Percentiles rank a stretch among this genome's conserved stretches.
Conservation (phyloP, 2,113 vertebrate species). For the Zeus faber region DNA sequence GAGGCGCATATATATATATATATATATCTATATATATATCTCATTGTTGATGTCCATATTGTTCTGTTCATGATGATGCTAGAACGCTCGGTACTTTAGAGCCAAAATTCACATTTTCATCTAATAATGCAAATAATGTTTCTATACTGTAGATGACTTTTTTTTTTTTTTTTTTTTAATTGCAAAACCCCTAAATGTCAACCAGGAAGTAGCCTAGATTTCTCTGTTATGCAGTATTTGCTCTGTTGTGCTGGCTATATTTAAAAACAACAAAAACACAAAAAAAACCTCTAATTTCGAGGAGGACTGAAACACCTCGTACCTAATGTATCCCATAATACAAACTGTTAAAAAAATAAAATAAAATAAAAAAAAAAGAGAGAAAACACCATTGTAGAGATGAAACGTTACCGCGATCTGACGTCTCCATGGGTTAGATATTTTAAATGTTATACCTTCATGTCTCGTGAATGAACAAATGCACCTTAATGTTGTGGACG, state of each 20-base stretch:
- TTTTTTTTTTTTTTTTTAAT: too few relatives aligned
- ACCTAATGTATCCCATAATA: not conserved
- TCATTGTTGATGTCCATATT: conserved; percentile 21
- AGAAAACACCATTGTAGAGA: conserved; percentile 30
- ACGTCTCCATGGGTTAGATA: conserved; percentile 48
- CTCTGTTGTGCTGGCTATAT: conserved; percentile 35
- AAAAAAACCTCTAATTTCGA: conserved; percentile 20
- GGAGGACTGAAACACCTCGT: not conserved
- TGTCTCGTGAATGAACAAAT: conserved; percentile 40
- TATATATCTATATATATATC: too few relatives aligned
- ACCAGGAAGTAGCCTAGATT: conserved; percentile 36
- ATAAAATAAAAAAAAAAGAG: conserved; percentile 7
- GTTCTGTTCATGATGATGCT: conserved; percentile 26
- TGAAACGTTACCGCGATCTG: conserved; percentile 46
- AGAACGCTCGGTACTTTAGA: conserved; percentile 8
- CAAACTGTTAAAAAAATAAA: too few relatives aligned
- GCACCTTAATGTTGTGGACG: conserved; percentile 68
- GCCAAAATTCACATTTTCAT: conserved; percentile 14
- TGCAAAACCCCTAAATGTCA: conserved; percentile 30
- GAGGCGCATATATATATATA: not conserved
- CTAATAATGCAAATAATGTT: too few relatives aligned
- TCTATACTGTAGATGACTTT: conserved; percentile 38
- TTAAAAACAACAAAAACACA: too few relatives aligned
- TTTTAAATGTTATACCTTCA: conserved; percentile 47
- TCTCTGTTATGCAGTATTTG: conserved; percentile 32